Evolutionary conservation across 2,113 vertebrate species (phyloP).

Genomic region (Himantopus leucocephalus): DNA sequence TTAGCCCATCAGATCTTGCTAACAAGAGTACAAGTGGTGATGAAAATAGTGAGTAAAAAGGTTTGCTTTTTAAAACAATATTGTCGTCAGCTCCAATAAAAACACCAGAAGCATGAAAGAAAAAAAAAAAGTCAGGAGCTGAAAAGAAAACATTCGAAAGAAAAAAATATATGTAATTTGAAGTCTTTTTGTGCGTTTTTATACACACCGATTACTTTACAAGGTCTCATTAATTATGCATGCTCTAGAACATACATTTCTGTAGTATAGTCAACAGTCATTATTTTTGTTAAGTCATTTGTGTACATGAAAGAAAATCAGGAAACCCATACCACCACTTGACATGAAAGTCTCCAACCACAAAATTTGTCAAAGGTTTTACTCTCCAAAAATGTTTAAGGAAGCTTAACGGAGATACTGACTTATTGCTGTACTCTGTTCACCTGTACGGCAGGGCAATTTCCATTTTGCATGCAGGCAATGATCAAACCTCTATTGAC

Average conservation of each 20-base stretch:
- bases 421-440: background rate
- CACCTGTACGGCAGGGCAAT: background rate
- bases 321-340: background rate
- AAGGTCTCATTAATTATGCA: background rate
- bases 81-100: background rate
- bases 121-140: background rate
- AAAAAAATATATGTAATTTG: background rate
- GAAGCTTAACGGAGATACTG: background rate
- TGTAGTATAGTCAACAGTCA: background rate
- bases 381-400: conserved; percentile 13
- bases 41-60: background rate
- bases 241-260: background rate
- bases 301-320: background rate
- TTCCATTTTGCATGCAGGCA: background rate
- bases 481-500: background rate
- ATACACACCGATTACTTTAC: background rate
- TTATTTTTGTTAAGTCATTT: background rate
- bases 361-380: background rate
- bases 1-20: background rate
- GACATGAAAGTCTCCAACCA: background rate
- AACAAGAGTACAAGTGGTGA: background rate
- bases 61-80: background rate
- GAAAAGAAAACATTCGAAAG: background rate
- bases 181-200: background rate
- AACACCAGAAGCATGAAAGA: background rate